Conservation (phyloP, 2,888 invertebrate genomes). For the Galerucella calmariensis region DNA sequence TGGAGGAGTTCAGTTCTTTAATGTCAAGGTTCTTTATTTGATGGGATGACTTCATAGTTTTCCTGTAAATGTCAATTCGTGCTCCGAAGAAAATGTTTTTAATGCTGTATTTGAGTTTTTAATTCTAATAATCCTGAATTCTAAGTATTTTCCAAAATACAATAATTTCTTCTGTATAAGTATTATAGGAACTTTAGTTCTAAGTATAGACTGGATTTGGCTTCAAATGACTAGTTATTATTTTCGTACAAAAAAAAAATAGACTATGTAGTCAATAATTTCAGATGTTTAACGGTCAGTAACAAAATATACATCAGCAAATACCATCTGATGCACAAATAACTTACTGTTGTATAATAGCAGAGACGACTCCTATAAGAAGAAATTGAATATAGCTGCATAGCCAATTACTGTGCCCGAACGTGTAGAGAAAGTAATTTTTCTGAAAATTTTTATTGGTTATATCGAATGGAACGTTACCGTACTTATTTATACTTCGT, state of each 20-base stretch:
- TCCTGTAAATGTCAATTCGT: slow-evolving; percentile 23
- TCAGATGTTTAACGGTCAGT: no score
- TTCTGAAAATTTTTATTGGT: slow-evolving; percentile 3
- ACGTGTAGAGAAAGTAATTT: slow-evolving; percentile 8
- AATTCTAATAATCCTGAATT: no score
- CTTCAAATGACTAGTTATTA: no score
- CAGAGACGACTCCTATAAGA: neutral
- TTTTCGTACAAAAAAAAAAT: no score
- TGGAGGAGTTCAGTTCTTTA: slow-evolving; percentile 18
- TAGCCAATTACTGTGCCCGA: neutral
- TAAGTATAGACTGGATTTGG: no score
- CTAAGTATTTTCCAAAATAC: no score
- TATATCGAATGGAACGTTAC: neutral
- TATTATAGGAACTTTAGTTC: no score
- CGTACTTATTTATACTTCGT: neutral
- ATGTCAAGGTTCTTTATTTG: slow-evolving; percentile 24
- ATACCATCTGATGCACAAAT: neutral
- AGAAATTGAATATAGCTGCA: neutral
- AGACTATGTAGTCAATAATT: no score
- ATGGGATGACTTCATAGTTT: slow-evolving; percentile 18
- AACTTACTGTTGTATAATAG: neutral
- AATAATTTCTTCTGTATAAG: no score
- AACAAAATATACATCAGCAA: no score
- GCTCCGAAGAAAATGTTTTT: neutral
- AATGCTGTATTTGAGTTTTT: neutral